Conservation (phyloP, 92 coral and sea anemone species). For the Heteractis magnifica region DNA sequence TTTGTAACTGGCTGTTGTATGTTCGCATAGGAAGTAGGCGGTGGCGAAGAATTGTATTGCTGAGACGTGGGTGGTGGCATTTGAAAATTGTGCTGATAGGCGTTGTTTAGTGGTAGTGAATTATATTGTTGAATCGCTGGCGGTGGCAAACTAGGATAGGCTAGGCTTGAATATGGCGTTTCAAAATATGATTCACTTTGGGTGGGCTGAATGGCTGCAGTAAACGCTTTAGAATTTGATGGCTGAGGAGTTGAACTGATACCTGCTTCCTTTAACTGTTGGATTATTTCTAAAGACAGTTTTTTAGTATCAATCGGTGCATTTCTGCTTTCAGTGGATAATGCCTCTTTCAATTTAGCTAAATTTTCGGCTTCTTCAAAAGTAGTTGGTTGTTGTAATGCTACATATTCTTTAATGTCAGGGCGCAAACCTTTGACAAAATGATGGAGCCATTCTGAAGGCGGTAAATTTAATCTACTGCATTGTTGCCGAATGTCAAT, state of each 20-base stretch:
- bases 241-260: neutral
- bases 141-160: too few species aligned
- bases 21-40: too few species aligned
- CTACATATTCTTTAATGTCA: slow-evolving; percentile 25
- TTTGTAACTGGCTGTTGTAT: neutral
- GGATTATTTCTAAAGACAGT: slow-evolving; percentile 8
- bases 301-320: slow-evolving; percentile 12
- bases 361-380: slow-evolving; percentile 33
- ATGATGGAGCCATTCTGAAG: slow-evolving; percentile 7
- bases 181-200: too few species aligned
- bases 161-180: too few species aligned
- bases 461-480: neutral
- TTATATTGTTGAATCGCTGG: too few species aligned
- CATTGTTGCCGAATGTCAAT: slow-evolving; percentile 5
- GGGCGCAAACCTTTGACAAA: slow-evolving; percentile 7
- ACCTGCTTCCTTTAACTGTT: slow-evolving; percentile 10
- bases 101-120: too few species aligned
- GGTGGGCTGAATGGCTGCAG: neutral
- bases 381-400: slow-evolving; percentile 8
- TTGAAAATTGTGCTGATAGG: too few species aligned
- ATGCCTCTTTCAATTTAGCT: slow-evolving; percentile 28
- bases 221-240: neutral
- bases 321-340: neutral
- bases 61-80: too few species aligned
- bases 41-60: neutral